Base-by-base conservation (phyloP, 2,888 invertebrate genomes). In the Thalpophila matura region DNA sequence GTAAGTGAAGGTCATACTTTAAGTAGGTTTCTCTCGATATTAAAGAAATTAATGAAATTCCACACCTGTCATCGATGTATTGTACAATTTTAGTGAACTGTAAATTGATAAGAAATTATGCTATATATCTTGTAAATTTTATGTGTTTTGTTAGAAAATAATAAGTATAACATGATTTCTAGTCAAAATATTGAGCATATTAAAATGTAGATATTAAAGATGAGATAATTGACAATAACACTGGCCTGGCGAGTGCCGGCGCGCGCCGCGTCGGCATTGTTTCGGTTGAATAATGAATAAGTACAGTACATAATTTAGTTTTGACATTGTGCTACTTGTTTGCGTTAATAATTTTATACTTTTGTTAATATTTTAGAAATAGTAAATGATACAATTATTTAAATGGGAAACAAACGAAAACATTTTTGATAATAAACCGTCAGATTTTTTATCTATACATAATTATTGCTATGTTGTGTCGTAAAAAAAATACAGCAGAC, bases 141-240 rank as follows among this genome's bases (percentile, higher is more conserved):
- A 87, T 91, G 91, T 90, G 92, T 93, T 93, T 93, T 93, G 89
- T 93, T 94, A 92, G 91, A 92, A 88, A 90, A 86, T 93, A 92
- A 91, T 91, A 89, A 91, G 89, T 92, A 91, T 91, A 93, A 93
- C 92, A 94, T 92, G 94, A 93, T 94, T 95, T 95, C 95, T 95
- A 95, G 95, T 95, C 95, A 95, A 94, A 94, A 92, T 93, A 94
- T 94, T 93, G 92, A 95, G 90, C 94, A 92, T 93, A 94, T 92
- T 91, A 90, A 92, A 91, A 87, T 90, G 93, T 94, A 94, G 92
- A 91, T 93, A 91, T 89, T 88, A 91, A 90, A 91, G 87, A 89
- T 84, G 90, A 90, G 88, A 91, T 93, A 94, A 91, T 92, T 95
- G 95, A 95, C 95, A 95, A 95, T 95, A 95, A 95, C 89, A 90